These are phyloP conservation scores for Eunapius fragilis DNA, from an alignment of 37 sponge, comb jelly and placozoan genomes.

Conservation along the genomic window DNA sequence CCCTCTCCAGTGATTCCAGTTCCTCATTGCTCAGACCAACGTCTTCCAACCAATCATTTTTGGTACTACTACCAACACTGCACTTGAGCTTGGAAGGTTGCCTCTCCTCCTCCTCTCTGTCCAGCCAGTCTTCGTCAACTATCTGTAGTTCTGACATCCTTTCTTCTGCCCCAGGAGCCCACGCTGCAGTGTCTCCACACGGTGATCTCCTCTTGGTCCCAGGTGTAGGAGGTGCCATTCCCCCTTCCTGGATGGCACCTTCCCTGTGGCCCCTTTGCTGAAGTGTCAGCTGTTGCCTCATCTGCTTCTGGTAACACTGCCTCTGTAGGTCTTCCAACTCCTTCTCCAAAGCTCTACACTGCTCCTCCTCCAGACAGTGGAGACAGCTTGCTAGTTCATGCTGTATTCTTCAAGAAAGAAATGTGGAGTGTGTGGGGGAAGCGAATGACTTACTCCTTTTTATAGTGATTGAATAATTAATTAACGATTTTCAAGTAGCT, in stretches of 20 bases:
- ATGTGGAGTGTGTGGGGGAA: background rate
- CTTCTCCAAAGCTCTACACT: conserved; percentile 29
- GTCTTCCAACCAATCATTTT: background rate
- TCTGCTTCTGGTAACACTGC: conserved; percentile 56
- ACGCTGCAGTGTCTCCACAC: background rate
- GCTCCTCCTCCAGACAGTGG: conserved; percentile 31
- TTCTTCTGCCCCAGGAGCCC: background rate
- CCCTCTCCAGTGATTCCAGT: conserved; percentile 1
- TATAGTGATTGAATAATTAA: no score
- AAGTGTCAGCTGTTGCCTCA: conserved; percentile 26
- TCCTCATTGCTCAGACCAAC: background rate
- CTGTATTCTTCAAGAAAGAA: conserved; percentile 38
- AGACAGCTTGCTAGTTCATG: conserved; percentile 55
- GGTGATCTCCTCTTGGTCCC: background rate
- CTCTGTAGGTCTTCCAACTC: conserved; percentile 66
- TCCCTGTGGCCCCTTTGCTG: background rate
- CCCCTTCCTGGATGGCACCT: background rate
- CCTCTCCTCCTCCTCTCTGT: background rate
- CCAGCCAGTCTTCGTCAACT: conserved; percentile 23
- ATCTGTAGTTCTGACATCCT: background rate
- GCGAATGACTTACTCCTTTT: no score
- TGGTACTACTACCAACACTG: background rate
- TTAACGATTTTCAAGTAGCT: no score
- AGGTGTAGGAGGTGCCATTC: background rate
- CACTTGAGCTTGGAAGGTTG: background rate